Conservation (phyloP, 2,888 invertebrate species). For the Zygogramma bicolorata region DNA sequence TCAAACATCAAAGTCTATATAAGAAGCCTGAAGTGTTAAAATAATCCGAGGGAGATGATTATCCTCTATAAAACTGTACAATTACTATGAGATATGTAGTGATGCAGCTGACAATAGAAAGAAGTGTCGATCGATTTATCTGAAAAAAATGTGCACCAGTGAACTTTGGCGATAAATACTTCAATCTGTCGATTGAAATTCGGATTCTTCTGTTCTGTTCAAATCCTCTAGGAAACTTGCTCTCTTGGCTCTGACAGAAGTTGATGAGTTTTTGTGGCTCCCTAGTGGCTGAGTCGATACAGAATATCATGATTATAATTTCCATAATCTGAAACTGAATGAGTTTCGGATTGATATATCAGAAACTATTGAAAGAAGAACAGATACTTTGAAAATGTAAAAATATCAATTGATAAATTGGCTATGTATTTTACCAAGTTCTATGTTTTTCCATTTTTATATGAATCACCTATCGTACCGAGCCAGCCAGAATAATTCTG, state of each 20-base stretch:
- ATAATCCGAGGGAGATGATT: too few species aligned
- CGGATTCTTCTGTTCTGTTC: not conserved
- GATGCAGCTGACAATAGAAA: slow-evolving; percentile 8
- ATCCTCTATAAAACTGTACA: slow-evolving; percentile 8
- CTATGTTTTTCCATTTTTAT: too few species aligned
- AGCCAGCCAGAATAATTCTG: too few species aligned
- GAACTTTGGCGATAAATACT: not conserved
- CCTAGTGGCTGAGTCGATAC: not conserved
- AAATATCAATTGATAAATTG: too few species aligned
- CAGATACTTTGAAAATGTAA: too few species aligned
- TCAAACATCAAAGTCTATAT: too few species aligned
- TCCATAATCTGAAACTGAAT: not conserved
- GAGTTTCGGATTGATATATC: not conserved
- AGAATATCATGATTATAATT: not conserved
- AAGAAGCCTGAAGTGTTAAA: too few species aligned
- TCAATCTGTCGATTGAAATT: not conserved
- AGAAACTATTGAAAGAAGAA: too few species aligned
- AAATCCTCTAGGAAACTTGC: not conserved
- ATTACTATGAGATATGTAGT: slow-evolving; percentile 9
- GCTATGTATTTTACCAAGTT: too few species aligned
- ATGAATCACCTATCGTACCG: too few species aligned
- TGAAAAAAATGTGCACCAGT: not conserved
- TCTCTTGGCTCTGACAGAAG: not conserved
- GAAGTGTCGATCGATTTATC: slow-evolving; percentile 1
- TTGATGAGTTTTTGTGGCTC: not conserved